Evolutionary conservation across 2,113 vertebrate genomes (phyloP).

Genomic region (Nansenia antarctica): DNA sequence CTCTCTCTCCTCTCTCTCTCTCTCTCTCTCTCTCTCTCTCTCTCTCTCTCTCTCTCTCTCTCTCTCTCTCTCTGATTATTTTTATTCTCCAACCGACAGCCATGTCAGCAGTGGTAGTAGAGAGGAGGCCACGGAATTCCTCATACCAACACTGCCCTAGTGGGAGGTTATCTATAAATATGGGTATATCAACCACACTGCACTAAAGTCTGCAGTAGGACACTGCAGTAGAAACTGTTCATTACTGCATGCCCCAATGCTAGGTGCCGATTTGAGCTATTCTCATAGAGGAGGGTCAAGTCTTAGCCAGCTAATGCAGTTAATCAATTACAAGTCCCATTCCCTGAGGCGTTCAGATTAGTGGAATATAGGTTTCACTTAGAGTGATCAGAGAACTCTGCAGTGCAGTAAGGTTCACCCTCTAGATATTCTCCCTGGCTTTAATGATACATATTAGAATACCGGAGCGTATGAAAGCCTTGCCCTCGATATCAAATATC

Average conservation of each 20-base stretch:
- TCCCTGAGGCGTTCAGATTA: constrained; percentile 71
- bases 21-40: too few species aligned
- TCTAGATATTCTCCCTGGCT: constrained; percentile 49
- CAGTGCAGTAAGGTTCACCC: constrained; percentile 65
- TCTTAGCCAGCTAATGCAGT: constrained; percentile 70
- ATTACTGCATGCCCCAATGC: constrained; percentile 36
- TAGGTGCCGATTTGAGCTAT: constrained; percentile 54
- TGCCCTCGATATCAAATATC: too few species aligned
- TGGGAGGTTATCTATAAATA: constrained; percentile 53
- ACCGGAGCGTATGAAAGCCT: too few species aligned
- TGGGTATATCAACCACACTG: constrained; percentile 44
- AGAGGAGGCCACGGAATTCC: too few species aligned
- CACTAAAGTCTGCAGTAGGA: constrained; percentile 47
- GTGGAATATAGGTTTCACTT: constrained; percentile 79
- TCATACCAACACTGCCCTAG: constrained; percentile 72
- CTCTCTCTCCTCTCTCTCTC: too few species aligned
- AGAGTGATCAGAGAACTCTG: constrained; percentile 74
- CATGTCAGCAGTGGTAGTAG: too few species aligned
- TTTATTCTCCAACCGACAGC: too few species aligned
- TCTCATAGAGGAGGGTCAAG: too few species aligned
- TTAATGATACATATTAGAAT: too few species aligned
- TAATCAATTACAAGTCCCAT: constrained; percentile 73
- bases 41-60: too few species aligned
- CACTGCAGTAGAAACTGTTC: constrained; percentile 47
- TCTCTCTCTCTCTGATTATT: too few species aligned